Conservation (phyloP, 2,888 invertebrate genomes). For the Tinea trinotella region DNA sequence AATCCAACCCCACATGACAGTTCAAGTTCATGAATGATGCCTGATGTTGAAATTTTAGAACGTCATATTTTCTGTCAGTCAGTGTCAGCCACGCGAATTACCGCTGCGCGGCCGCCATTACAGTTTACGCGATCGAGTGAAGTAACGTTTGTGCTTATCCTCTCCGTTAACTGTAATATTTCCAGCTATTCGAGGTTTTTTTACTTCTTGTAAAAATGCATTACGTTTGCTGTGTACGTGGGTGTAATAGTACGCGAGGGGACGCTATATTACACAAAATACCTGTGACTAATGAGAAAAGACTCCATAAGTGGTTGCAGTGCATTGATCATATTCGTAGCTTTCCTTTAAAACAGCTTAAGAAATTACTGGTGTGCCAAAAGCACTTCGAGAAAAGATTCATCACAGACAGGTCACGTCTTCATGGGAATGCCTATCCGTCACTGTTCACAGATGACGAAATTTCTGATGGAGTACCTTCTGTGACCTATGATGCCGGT, state of each 20-base stretch:
- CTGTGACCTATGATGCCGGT: neutral
- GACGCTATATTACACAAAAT: conserved; percentile 20
- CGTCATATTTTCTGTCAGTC: too few species aligned
- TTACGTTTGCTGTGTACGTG: conserved; percentile 19
- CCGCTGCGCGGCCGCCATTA: neutral
- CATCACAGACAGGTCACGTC: neutral
- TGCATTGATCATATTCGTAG: neutral
- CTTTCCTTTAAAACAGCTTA: neutral
- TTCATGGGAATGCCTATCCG: neutral
- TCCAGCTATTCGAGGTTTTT: neutral
- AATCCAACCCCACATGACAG: too few species aligned
- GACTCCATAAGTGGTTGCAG: conserved; percentile 18
- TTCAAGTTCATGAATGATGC: too few species aligned
- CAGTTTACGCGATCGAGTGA: neutral
- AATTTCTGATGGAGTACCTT: neutral
- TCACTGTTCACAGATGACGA: conserved; percentile 9
- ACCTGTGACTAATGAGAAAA: conserved; percentile 16
- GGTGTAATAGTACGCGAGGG: conserved; percentile 20
- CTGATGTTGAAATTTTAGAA: too few species aligned
- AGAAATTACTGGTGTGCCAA: conserved; percentile 14
- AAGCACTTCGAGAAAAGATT: conserved; percentile 1
- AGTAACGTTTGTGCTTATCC: neutral
- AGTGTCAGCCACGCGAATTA: too few species aligned
- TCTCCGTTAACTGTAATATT: neutral
- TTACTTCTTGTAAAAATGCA: conserved; percentile 14